Evolutionary conservation across 2,113 vertebrate genomes (phyloP), one percentile per base, ranked within the genome.

Genomic region (Petrocephalus microphthalmus): DNA sequence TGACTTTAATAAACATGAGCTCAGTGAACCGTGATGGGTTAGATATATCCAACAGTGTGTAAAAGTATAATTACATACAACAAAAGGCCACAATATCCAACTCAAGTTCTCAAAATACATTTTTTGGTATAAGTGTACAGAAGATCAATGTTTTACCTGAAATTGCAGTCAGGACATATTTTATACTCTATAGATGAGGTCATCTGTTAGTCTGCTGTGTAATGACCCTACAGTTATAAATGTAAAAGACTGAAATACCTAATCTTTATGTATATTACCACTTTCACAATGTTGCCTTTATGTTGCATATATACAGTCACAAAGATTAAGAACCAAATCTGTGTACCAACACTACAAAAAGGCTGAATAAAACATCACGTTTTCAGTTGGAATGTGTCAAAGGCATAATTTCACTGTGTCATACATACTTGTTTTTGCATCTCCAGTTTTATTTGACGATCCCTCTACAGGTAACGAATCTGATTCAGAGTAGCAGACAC

Each of bases 211-310:
- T 20, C 56, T 90, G 51, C 57, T 91, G 87, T 88, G 29, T 60
- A 87, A 64, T 81, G 87, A 90, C 74, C 82, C 90, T 89, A 90
- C 87, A 87, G 42, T 57, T 89, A 87, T 92, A 89, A 89, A 89
- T 89, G 82, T 90, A 54, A 86, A 82, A 86, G 84, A 90, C 53
- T 83, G 86, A 45, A 82, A 87, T 82, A 89, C 64, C 54, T 88
- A 91, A 81, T 92, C 83, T 92, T 91, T 93, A 92, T 92, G 89
- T 92, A 91, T 89, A 90, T 89, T 78, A 90, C 89, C 88, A 91
- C 91, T 89, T 91, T 89, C 93, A 93, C 93, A 89, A 94, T 87
- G 92, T 90, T 94, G 94, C 93, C 93, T 93, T 94, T 91, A 90
- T 93, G 92, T 92, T 92, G 88, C 89, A 92, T 90, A 89, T 78